Base-by-base conservation (phyloP, 2,888 invertebrate genomes). In the Brenthis daphne region DNA sequence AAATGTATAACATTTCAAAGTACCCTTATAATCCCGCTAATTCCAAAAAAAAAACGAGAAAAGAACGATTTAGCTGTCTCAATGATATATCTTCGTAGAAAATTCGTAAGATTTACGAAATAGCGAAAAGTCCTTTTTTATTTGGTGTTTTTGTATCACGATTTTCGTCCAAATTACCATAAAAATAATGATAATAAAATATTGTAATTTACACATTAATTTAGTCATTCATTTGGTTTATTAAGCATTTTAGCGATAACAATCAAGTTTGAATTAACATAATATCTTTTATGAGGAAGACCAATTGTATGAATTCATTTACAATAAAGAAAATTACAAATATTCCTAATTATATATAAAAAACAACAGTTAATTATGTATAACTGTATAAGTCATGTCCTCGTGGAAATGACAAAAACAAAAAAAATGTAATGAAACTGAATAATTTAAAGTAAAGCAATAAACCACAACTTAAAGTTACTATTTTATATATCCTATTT, bases 1-100 rank as follows among this genome's bases (percentile, higher is more conserved):
- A 37, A 56, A 16, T 37, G 57, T 63, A 43, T 53, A 53, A 63
- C 66, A 64, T 71, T 69, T 69, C 55, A 68, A 57, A 63, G 64
- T 60, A 24, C 64, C 66, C n/a, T 33, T 56, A 65, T 70, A 70
- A 72, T 72, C 70, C 56, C 58, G 56, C 68, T 70, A 67, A 70
- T 72, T 68, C 72, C 67, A 63, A 70, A 67, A 29, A 29, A n/a
- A 68, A 70, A 68, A 67, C 58, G 57, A 67, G 64, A 72, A 67
- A 61, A 68, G 64, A 71, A 73, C 69, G 73, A 71, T 73, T 73
- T 69, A 71, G 57, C 71, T 68, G 72, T 72, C 79, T 75, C 82
- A 84, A 86, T 86, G 84, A 87, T 84, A 85, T 85, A 86, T 85
- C 80, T 77, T 78, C 77, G 69, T 74, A 75, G 80, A 84, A 87